phyloP scores from a whole-genome alignment of 92 coral and sea anemone genomes.

The Phenganax subtilis region DNA sequence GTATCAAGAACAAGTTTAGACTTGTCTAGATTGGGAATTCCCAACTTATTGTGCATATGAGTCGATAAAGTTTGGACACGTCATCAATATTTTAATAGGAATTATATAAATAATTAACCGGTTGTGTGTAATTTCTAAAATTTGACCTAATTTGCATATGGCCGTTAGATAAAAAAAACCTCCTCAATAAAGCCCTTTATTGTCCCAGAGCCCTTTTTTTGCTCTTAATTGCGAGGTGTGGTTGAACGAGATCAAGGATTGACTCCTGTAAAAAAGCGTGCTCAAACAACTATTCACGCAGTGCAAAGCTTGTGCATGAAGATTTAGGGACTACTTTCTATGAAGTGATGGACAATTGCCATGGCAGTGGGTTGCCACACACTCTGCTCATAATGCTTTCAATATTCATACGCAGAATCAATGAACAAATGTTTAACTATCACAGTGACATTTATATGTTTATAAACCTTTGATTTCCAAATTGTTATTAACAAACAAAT shows the following conservation, averaged over 20 bases:
- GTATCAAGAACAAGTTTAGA: no score
- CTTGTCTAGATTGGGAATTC: no score
- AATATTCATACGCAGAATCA: slow-evolving; percentile 4
- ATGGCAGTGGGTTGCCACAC: slow-evolving; percentile 23
- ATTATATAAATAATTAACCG: no score
- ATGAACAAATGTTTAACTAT: neutral
- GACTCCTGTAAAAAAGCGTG: neutral
- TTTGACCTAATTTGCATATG: no score
- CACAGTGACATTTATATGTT: slow-evolving; percentile 1
- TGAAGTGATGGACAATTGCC: slow-evolving; percentile 22
- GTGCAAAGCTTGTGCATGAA: slow-evolving; percentile 9
- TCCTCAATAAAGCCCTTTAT: no score
- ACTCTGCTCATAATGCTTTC: slow-evolving; percentile 10
- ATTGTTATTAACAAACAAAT: no score
- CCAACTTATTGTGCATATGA: no score
- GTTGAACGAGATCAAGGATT: neutral
- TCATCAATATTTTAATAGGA: no score
- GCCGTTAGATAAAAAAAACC: no score
- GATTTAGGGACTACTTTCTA: slow-evolving; percentile 16
- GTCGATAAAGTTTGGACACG: no score
- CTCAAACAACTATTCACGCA: slow-evolving; percentile 1
- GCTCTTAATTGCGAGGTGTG: neutral
- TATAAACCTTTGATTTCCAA: neutral
- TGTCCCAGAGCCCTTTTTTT: no score
- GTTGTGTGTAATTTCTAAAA: no score